These are phyloP conservation scores for Protomyctophum bolini DNA, from an alignment of 2,113 vertebrate species.

Conservation along the genomic window DNA sequence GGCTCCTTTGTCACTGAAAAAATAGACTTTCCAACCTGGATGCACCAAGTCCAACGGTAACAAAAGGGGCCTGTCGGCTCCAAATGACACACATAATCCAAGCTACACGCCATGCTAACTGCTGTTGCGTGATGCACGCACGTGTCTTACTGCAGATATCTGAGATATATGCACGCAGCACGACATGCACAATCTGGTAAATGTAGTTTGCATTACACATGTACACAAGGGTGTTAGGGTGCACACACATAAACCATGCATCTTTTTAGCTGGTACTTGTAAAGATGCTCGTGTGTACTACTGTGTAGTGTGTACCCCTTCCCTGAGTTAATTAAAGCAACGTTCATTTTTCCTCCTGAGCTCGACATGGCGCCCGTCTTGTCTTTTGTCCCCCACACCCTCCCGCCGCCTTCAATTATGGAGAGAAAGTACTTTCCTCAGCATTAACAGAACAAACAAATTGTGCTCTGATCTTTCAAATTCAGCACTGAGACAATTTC, in stretches of 20 bases:
- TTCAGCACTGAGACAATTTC: constrained; percentile 41
- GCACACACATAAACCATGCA: constrained; percentile 1
- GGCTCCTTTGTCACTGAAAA: constrained; percentile 4
- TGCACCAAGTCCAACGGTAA: not conserved
- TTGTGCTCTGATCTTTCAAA: constrained; percentile 21
- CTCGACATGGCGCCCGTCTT: not conserved
- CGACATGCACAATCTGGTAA: not conserved
- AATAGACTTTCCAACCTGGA: not conserved
- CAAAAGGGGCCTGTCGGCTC: constrained; percentile 3
- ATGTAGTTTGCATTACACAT: not conserved
- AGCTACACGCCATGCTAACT: constrained; percentile 13
- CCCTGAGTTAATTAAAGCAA: constrained; percentile 45
- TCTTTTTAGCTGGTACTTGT: not conserved
- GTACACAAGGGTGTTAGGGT: not conserved
- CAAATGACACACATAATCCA: constrained; percentile 17
- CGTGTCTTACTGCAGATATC: not conserved
- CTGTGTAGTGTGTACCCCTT: not conserved
- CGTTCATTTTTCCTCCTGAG: not conserved
- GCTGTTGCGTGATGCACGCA: not conserved
- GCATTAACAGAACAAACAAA: not conserved
- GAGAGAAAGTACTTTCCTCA: constrained; percentile 39
- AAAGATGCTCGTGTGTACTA: not conserved
- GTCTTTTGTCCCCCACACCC: not conserved
- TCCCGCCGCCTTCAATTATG: constrained; percentile 3
- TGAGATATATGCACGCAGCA: not conserved